A percentile compares a stretch with the other conserved stretches of the same genome.
Conservation (phyloP, 2,888 invertebrate species). For the Timema podura region DNA sequence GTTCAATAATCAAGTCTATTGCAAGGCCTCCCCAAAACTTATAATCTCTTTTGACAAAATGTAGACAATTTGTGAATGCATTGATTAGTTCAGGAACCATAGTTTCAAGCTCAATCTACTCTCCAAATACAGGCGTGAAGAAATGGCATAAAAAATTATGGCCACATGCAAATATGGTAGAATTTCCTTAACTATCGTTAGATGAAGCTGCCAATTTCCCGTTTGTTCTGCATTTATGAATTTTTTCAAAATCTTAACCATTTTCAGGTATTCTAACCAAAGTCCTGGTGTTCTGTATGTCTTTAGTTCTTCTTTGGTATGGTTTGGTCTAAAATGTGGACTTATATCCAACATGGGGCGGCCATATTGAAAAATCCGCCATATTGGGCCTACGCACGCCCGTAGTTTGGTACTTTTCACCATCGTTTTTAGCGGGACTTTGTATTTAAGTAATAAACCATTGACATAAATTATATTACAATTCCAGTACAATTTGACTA, state of each 20-base stretch:
- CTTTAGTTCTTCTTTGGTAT: slow-evolving; percentile 7
- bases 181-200: neutral
- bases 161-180: slow-evolving; percentile 8
- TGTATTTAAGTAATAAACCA: neutral
- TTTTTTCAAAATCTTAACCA: slow-evolving; percentile 3
- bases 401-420: neutral
- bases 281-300: slow-evolving; percentile 1
- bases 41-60: neutral
- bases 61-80: slow-evolving; percentile 10
- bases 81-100: neutral
- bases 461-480: slow-evolving; percentile 10
- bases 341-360: neutral
- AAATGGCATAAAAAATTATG: slow-evolving; percentile 4
- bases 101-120: neutral
- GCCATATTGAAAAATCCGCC: neutral
- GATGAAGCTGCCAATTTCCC: slow-evolving; percentile 3
- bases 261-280: slow-evolving; percentile 10
- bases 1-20: neutral
- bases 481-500: slow-evolving; percentile 13
- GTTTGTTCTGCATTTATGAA: slow-evolving; percentile 2
- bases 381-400: slow-evolving; percentile 5
- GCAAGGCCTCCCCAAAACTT: slow-evolving; percentile 10
- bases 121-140: slow-evolving; percentile 1
- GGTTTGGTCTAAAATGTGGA: neutral
- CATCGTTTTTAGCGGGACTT: too few relatives aligned